A percentile compares a stretch with the other conserved stretches of the same genome.
Conservation (phyloP, 1,140 invertebrate species). For the Bombus confusus region DNA sequence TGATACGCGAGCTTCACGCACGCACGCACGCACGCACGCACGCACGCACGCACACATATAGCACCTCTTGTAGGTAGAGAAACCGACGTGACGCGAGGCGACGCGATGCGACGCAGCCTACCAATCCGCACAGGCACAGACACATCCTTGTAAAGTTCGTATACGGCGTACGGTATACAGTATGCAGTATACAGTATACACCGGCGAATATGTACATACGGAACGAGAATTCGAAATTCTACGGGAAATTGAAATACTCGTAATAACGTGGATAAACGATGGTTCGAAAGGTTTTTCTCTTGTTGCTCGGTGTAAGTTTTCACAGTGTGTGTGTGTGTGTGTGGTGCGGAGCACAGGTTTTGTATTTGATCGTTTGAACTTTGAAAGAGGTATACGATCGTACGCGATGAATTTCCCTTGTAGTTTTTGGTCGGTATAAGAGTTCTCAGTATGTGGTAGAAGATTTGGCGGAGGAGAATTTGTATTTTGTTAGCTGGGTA, state of each 20-base stretch:
- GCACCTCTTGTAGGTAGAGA: not conserved
- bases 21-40: no score
- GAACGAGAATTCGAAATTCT: slow-evolving; percentile 26
- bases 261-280: slow-evolving; percentile 22
- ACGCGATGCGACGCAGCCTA: not conserved
- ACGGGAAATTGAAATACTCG: slow-evolving; percentile 38
- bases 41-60: not conserved
- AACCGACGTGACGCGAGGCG: no score
- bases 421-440: no score
- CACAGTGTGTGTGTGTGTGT: not conserved
- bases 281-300: not conserved
- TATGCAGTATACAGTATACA: no score
- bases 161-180: no score
- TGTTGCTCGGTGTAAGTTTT: not conserved
- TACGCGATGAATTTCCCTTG: not conserved
- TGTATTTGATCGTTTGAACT: not conserved
- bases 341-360: not conserved
- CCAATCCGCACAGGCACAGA: not conserved
- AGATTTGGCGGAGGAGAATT: no score
- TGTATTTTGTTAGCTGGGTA: no score
- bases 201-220: not conserved
- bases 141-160: slow-evolving; percentile 17
- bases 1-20: not conserved
- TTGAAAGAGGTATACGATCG: not conserved
- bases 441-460: no score